These are phyloP conservation scores for Scrobipalpa costella DNA, from an alignment of 2,888 invertebrate species.

Conservation along the genomic window DNA sequence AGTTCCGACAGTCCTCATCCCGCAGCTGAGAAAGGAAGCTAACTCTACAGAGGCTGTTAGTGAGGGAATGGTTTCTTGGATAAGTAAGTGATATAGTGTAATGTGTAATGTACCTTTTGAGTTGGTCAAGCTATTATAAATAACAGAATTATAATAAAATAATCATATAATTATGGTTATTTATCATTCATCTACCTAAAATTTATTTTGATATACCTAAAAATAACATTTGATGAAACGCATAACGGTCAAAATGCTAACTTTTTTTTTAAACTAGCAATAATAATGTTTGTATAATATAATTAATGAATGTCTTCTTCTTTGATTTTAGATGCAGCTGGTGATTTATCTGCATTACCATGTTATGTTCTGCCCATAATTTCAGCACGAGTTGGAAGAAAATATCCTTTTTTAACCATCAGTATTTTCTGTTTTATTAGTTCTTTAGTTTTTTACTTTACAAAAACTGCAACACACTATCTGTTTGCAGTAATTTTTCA, in stretches of 20 bases:
- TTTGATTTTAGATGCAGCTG: background rate
- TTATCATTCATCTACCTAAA: too few relatives aligned
- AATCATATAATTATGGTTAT: too few relatives aligned
- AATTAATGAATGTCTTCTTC: background rate
- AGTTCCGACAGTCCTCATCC: constrained; percentile 39
- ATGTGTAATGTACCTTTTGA: too few relatives aligned
- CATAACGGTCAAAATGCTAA: too few relatives aligned
- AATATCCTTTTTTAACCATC: background rate
- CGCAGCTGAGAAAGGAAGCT: constrained; percentile 39
- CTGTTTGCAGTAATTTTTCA: background rate
- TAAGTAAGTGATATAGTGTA: too few relatives aligned
- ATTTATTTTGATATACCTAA: too few relatives aligned
- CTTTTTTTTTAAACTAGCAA: too few relatives aligned
- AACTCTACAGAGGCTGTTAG: constrained; percentile 34
- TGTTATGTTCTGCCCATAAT: background rate
- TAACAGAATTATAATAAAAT: too few relatives aligned
- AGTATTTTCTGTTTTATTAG: background rate
- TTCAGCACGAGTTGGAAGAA: background rate
- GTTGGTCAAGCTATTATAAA: too few relatives aligned
- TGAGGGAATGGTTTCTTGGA: background rate
- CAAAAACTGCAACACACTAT: background rate
- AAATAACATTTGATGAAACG: too few relatives aligned
- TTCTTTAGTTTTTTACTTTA: background rate
- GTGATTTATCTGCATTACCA: background rate
- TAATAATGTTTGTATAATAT: too few relatives aligned